Base-by-base conservation (phyloP, 2,797 vertebrate species). In the Leptatherina wallacei region DNA sequence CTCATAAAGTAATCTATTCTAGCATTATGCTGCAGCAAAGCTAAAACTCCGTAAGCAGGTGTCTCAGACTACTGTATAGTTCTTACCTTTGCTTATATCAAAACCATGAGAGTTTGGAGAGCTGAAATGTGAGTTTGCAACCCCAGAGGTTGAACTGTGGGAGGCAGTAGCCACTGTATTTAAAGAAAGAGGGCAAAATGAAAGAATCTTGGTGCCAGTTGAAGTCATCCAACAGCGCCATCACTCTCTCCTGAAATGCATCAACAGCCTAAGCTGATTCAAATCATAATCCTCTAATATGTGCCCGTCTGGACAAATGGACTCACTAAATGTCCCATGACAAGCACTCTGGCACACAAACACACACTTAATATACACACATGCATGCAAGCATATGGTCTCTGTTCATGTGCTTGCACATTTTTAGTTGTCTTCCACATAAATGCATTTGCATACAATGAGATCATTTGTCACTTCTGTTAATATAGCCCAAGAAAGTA, bases 361-460 rank as follows among this genome's bases (percentile, higher is more conserved):
- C 64, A 42, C 30, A 27, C 57, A 62, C 58, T 52, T 60, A 27
- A 76, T 56, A 61, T 64, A 30, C 4, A 47, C 68, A 40, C 33
- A 60, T 47, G 22, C 3, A 35, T 51, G 18, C 0, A 1, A 56
- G 47, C 64, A 64, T 22, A 56, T 59, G 65, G 38, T 47, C 52
- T 69, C 4, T 27, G 56, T 67, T 74, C 57, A 14, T 71, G 71
- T 56, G 36, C 51, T 12, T 55, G 47, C 35, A 78, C 73, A 76
- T 44, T 78, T 81, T 75, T 73, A 57, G 61, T 58, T 57, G 67
- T 63, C 71, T 69, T 71, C 49, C 47, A 42, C 60, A 65, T 69
- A 38, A 74, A 75, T 70, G 80, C 62, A 88, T 89, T 89, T 85
- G 82, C 87, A 90, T 88, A 70, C 87, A 87, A 91, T 90, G 83